A percentile compares a stretch with the other conserved stretches of the same genome.
Conservation (phyloP, 1,140 invertebrate species). For the Saxidomus purpurata region DNA sequence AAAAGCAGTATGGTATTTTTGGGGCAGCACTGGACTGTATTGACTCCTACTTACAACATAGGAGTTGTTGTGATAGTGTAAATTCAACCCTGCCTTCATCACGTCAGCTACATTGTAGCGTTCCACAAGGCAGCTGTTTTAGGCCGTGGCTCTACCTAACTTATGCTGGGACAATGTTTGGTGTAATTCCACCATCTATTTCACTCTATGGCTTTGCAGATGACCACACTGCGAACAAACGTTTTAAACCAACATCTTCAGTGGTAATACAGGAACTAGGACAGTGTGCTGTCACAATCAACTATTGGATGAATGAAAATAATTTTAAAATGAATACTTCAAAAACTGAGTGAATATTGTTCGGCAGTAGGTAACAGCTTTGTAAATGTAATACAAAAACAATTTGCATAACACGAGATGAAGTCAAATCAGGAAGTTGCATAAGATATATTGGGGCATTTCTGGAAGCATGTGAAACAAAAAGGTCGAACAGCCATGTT, state of each 20-base stretch:
- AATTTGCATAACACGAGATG: not conserved
- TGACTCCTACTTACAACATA: constrained; percentile 34
- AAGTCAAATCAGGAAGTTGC: constrained; percentile 8
- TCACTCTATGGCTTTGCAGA: constrained; percentile 22
- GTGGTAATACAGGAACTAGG: constrained; percentile 10
- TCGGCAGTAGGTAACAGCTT: constrained; percentile 48
- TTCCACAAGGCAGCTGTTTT: too few species aligned
- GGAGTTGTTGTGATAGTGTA: too few species aligned
- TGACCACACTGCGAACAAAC: too few species aligned
- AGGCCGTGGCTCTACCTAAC: too few species aligned
- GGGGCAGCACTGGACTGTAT: constrained; percentile 10
- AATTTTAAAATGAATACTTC: constrained; percentile 39
- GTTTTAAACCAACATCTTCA: too few species aligned
- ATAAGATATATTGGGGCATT: constrained; percentile 43
- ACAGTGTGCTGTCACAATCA: constrained; percentile 37
- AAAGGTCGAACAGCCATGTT: too few species aligned
- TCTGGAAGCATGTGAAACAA: constrained; percentile 39
- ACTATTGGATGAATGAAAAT: constrained; percentile 27
- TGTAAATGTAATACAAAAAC: too few species aligned
- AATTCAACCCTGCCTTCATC: constrained; percentile 7
- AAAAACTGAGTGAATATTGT: constrained; percentile 43
- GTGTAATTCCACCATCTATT: constrained; percentile 12
- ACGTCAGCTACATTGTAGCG: constrained; percentile 33
- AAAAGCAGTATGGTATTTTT: not conserved
- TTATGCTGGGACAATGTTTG: constrained; percentile 38